Evolutionary conservation across 2,113 vertebrate species (phyloP), one percentile per base, ranked within the genome.

Genomic region (Casuarius casuarius): DNA sequence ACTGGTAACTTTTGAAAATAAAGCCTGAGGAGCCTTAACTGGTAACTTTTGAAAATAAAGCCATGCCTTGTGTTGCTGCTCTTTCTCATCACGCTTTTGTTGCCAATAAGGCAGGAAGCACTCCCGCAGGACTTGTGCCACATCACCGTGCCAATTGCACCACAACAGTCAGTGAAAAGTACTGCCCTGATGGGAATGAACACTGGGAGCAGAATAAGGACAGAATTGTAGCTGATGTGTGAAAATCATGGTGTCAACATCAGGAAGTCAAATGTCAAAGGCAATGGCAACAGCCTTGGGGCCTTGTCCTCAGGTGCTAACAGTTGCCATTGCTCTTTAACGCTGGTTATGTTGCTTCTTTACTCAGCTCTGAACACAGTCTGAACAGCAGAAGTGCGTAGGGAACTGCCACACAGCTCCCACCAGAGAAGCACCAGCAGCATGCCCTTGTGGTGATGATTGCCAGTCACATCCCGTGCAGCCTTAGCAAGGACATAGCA

Each of bases 21-120:
- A 95, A 94, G 82, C 59, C 29, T n/a, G n/a, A n/a, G n/a, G n/a
- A n/a, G n/a, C n/a, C n/a, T 68, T 78, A 82, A 74, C 90, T 91
- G 67, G 40, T 95, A 95, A 96, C 82, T 85, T 96, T 52, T 94
- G 72, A 85, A 95, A 96, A 96, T 78, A 97, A 95, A 94, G 82
- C 59, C 31, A 18, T 94, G 71, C 63, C 82, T 97, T 95, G 40
- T 94, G 76, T 31, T 93, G 85, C 72, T 77, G 52, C 38, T 89
- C 63, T 93, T 94, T 96, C 75, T 86, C 67, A 25, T 92, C 5
- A 0, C 83, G 49, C 16, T 77, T 95, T 17, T 66, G 48, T 48
- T 49, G 52, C 75, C n/a, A 75, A 54, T 51, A 38, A 90, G 83
- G 87, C 29, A 94, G 87, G 63, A 84, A 80, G 49, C 25, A n/a